A percentile compares a stretch with the other conserved stretches of the same genome.
phyloP scores from a whole-genome alignment of 2,113 vertebrate species.

The Prolemur simus region DNA sequence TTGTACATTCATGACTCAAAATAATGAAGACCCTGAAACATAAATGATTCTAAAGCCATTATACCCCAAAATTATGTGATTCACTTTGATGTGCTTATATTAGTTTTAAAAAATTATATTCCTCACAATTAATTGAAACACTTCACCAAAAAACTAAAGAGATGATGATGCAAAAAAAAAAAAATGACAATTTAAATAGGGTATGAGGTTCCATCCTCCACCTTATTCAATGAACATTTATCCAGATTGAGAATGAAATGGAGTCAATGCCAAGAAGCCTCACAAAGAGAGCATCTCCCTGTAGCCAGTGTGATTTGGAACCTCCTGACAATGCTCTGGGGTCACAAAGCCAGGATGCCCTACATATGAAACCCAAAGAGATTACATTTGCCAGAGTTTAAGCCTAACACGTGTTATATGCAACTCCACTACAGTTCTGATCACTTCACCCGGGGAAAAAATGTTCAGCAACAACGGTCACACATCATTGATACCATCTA shows the following conservation, averaged over 20 bases:
- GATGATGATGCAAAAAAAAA: not conserved
- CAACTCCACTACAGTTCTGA: not conserved
- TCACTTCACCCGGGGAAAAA: not conserved
- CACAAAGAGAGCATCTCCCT: not conserved
- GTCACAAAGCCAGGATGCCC: not conserved
- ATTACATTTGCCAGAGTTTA: rapidly evolving
- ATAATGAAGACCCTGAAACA: constrained; percentile 6
- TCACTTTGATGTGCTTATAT: not conserved
- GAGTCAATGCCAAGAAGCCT: not conserved
- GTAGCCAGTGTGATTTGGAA: not conserved
- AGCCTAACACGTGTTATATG: not conserved
- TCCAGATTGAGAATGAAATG: not conserved
- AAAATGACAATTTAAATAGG: not conserved
- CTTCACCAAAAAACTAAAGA: not conserved
- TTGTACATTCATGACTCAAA: constrained; percentile 23
- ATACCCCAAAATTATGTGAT: not conserved
- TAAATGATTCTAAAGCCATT: constrained; percentile 42
- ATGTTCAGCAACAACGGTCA: not conserved
- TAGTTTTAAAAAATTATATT: not conserved
- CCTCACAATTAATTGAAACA: not conserved
- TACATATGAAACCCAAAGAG: not conserved
- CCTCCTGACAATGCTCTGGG: not conserved
- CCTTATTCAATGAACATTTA: not conserved
- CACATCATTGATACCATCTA: not conserved
- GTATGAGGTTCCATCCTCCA: not conserved